phyloP scores from a whole-genome alignment of 1,140 invertebrate species.

The Contarinia nasturtii region DNA sequence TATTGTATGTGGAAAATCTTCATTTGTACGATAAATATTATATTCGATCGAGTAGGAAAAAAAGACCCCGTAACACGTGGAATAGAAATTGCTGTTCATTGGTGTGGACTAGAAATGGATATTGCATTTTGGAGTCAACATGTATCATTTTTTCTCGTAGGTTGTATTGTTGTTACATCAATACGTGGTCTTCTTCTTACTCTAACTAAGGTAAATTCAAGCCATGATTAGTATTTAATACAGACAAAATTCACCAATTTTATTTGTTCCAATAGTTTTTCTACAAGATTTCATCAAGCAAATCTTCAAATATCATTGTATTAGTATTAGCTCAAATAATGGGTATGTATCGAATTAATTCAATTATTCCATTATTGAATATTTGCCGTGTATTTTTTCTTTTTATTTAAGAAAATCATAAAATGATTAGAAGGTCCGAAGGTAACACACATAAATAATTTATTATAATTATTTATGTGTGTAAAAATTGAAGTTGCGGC shows the following conservation, averaged over 20 bases:
- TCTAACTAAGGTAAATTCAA: constrained; percentile 81
- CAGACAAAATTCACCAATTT: background rate
- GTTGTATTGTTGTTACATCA: constrained; percentile 95
- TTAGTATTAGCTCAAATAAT: constrained; percentile 93
- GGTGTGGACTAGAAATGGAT: constrained; percentile 92
- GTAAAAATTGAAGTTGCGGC: too few relatives aligned
- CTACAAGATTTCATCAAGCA: constrained; percentile 98
- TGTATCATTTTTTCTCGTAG: constrained; percentile 91
- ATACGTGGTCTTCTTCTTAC: constrained; percentile 91
- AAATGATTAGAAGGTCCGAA: too few relatives aligned
- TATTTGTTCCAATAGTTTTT: constrained; percentile 69
- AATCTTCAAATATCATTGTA: constrained; percentile 97
- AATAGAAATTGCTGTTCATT: constrained; percentile 92
- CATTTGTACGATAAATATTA: constrained; percentile 95
- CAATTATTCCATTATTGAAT: too few relatives aligned
- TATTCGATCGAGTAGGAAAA: constrained; percentile 96
- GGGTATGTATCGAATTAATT: too few relatives aligned
- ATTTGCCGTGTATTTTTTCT: too few relatives aligned
- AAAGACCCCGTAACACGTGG: constrained; percentile 95
- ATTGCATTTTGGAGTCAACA: constrained; percentile 98
- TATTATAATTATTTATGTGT: too few relatives aligned
- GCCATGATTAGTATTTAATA: background rate
- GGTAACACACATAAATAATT: too few relatives aligned
- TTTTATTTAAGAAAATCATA: too few relatives aligned
- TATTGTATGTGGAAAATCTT: constrained; percentile 99